phyloP scores from a whole-genome alignment of 1,140 invertebrate species.

The Trachymyrmex septentrionalis region DNA sequence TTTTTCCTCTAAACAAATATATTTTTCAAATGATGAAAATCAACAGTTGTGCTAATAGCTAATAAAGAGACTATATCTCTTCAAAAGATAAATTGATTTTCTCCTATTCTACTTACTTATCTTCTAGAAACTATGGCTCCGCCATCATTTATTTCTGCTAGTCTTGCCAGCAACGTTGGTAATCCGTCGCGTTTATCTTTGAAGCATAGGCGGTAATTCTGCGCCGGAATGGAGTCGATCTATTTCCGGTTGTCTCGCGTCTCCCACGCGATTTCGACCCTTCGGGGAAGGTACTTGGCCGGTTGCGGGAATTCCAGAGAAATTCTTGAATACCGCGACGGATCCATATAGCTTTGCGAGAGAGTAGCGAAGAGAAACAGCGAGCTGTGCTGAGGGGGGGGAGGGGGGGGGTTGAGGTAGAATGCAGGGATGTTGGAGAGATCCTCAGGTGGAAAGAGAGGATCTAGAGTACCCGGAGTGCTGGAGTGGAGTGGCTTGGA shows the following conservation, averaged over 20 bases:
- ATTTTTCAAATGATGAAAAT: neutral
- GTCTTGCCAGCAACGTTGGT: conserved; percentile 42
- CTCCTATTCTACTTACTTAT: neutral
- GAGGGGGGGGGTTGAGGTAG: neutral
- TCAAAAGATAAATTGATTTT: conserved; percentile 40
- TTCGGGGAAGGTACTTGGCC: conserved; percentile 27
- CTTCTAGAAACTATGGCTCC: conserved; percentile 6
- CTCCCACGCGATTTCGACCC: conserved; percentile 57
- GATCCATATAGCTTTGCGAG: conserved; percentile 49
- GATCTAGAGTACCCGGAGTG: conserved; percentile 41
- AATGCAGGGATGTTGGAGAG: conserved; percentile 47
- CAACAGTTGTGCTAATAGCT: neutral
- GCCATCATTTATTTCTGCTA: conserved; percentile 32
- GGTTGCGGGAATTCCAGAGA: conserved; percentile 46
- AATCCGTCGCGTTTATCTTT: conserved; percentile 61
- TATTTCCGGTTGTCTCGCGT: conserved; percentile 64
- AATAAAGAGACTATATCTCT: neutral
- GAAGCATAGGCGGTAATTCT: conserved; percentile 49
- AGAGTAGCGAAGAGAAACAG: conserved; percentile 34
- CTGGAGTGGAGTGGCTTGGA: conserved; percentile 55
- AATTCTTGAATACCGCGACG: conserved; percentile 55
- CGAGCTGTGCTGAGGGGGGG: conserved; percentile 7
- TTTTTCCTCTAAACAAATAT: neutral
- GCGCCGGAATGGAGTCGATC: conserved; percentile 55
- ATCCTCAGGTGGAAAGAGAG: conserved; percentile 64